These are phyloP conservation scores for Betta splendens DNA, from an alignment of 2,797 vertebrate genomes.

Conservation along the genomic window DNA sequence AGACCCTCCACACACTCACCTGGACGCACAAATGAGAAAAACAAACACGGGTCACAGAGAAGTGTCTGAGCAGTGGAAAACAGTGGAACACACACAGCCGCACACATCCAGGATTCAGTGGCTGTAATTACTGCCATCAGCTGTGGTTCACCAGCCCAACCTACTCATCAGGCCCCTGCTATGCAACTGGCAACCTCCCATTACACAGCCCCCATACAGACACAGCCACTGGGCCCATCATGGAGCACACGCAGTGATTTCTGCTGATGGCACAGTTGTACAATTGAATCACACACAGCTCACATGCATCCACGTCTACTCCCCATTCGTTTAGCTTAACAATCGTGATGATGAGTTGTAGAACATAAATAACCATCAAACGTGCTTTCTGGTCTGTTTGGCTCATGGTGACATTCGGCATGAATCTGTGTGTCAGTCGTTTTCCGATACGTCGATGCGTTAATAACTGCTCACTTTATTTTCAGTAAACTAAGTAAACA, in stretches of 20 bases:
- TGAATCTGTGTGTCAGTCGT: neutral
- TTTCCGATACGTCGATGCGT: too few species aligned
- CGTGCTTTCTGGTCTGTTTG: slow-evolving; percentile 6
- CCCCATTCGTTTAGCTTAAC: slow-evolving; percentile 11
- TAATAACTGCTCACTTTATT: too few species aligned
- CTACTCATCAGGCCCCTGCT: slow-evolving; percentile 55
- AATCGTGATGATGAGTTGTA: slow-evolving; percentile 11
- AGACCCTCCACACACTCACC: slow-evolving; percentile 93
- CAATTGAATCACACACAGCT: slow-evolving; percentile 56
- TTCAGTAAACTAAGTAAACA: too few species aligned
- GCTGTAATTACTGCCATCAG: slow-evolving; percentile 68
- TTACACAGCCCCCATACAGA: slow-evolving; percentile 54
- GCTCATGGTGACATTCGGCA: neutral
- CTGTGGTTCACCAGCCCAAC: slow-evolving; percentile 53
- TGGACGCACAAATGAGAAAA: slow-evolving; percentile 53
- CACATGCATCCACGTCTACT: slow-evolving; percentile 19
- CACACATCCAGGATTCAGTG: slow-evolving; percentile 31
- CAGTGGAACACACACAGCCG: slow-evolving; percentile 29
- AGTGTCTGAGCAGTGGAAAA: slow-evolving; percentile 24
- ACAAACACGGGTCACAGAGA: slow-evolving; percentile 14
- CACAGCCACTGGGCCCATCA: slow-evolving; percentile 44
- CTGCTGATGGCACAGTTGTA: slow-evolving; percentile 62
- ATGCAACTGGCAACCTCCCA: slow-evolving; percentile 64
- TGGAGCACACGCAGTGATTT: slow-evolving; percentile 65
- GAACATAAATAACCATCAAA: slow-evolving; percentile 5